Base-by-base conservation (phyloP, 2,797 vertebrate species). In the Amblyopsis hoosieri region DNA sequence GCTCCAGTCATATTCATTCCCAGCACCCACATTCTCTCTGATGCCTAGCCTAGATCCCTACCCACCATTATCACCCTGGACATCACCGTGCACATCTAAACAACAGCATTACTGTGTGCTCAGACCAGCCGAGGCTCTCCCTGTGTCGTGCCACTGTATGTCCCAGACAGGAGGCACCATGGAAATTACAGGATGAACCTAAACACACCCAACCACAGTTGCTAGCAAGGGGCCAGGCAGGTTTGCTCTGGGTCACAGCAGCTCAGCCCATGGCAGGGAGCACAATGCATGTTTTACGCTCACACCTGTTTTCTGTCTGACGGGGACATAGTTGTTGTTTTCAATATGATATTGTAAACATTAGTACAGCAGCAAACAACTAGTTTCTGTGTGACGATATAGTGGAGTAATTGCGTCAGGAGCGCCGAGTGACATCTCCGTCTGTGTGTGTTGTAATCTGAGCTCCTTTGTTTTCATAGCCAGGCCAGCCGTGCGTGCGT, bases 151-250 rank as follows among this genome's bases (percentile, higher is more conserved):
- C 51, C 37, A 23, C 19, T 23, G 19, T 23, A 52, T 17, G 47
- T 12, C 46, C 52, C 65, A 76, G 69, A 76, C 69, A 57, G 59
- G 33, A 49, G 69, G 62, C 69, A 62, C 66, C 66, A 62, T 72
- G 74, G 55, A 72, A 76, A 76, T 76, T 69, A 76, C 62, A 76
- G 74, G 61, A 60, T 45, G 57, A 23, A n/a, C 74, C 70, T 72
- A 76, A 70, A 79, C 76, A 82, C 81, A 74, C 83, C 78, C 85
- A 78, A 64, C 66, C 62, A 75, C 71, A 84, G 75, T 84, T 85
- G 84, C 75, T 66, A 66, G 60, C 42, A 61, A 85, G 78, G 76
- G 72, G 79, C 64, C 61, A 66, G 57, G 54, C 61, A 72, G 59
- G 54, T 31, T 51, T 69, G 15, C 51, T 53, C 3, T 62, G 47